Evolutionary conservation across 2,113 vertebrate genomes (phyloP).

Genomic region (Cheirogaleus medius): DNA sequence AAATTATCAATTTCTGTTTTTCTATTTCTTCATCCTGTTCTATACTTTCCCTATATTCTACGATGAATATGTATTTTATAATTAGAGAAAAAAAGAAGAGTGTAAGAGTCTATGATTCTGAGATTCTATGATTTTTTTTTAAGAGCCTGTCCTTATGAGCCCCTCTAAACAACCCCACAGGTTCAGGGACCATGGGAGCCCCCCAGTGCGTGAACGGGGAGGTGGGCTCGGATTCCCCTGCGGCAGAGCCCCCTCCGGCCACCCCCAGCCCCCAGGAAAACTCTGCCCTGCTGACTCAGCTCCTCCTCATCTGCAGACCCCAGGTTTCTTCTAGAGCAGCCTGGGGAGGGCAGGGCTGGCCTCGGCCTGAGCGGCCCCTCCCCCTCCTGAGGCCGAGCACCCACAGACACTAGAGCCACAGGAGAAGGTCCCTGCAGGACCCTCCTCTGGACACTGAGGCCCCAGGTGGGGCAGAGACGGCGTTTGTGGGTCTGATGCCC

Average conservation of each 20-base stretch:
- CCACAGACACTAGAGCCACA: background rate
- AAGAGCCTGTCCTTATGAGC: background rate
- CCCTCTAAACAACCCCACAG: background rate
- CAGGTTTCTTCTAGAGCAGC: background rate
- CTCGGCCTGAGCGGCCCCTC: background rate
- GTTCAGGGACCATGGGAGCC: background rate
- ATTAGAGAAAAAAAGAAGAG: too few relatives aligned
- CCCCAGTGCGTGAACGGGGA: background rate
- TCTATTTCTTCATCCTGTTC: background rate
- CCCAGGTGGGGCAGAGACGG: accelerated
- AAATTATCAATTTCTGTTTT: background rate
- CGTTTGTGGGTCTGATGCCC: background rate
- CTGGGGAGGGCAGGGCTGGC: background rate
- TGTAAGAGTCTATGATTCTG: background rate
- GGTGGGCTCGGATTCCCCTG: background rate
- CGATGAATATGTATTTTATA: background rate
- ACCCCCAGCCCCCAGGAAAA: background rate
- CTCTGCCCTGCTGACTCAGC: background rate
- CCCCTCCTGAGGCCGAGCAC: background rate
- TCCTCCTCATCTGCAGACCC: background rate
- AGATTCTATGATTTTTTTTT: background rate
- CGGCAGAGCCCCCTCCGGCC: background rate
- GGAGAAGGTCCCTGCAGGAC: background rate
- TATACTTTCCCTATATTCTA: background rate
- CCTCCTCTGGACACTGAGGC: background rate